Conservation (phyloP, 2,113 vertebrate species). For the Cyprinodon brontotheroides region DNA sequence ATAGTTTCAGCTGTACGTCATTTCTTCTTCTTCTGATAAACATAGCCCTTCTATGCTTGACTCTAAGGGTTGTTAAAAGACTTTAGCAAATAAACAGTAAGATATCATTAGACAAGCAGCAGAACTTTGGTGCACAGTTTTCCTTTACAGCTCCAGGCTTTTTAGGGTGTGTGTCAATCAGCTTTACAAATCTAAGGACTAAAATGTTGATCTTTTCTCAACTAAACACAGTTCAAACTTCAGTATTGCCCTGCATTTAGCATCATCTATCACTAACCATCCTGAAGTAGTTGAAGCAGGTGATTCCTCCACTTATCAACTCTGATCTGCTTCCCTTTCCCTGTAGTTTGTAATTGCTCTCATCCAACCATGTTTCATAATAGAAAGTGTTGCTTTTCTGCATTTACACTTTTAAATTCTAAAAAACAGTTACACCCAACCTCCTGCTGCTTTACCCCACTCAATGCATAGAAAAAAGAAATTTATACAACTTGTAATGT, state of each 20-base stretch:
- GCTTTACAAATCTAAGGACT: neutral
- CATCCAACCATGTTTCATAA: neutral
- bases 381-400: neutral
- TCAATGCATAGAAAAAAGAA: neutral
- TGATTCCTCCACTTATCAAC: neutral
- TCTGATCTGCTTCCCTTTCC: neutral
- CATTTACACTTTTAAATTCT: neutral
- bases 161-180: neutral
- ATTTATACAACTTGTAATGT: too few species aligned
- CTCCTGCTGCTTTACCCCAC: neutral
- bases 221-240: too few species aligned
- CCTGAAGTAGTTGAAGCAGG: too few species aligned
- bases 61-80: too few species aligned
- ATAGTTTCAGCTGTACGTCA: too few species aligned
- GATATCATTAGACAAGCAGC: neutral
- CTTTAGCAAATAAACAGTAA: neutral
- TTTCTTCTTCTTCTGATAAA: too few species aligned
- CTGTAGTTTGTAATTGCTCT: too few species aligned
- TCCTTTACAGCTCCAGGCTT: neutral
- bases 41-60: too few species aligned
- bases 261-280: too few species aligned
- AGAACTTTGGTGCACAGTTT: neutral
- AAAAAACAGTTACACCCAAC: neutral
- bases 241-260: neutral
- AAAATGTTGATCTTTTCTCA: too few species aligned